Evolutionary conservation across 2,888 invertebrate genomes (phyloP), one percentile per base, ranked within the genome.

Genomic region (Trissoscelio sp.): DNA sequence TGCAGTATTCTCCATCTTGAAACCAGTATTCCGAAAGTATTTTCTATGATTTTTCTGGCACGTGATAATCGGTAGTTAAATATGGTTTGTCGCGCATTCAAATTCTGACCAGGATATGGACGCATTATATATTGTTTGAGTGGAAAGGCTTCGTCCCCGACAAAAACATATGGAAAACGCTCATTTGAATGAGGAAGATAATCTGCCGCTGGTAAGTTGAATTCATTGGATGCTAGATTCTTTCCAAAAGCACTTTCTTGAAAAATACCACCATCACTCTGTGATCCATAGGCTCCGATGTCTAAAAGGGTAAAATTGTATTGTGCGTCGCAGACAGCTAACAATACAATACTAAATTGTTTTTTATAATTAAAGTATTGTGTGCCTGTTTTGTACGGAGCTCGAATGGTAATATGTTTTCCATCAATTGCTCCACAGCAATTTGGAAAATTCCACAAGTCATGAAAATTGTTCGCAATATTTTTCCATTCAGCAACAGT

Each of bases 41-140:
- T 73, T 79, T 81, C 69, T 0, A 81, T 74, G 0, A 44, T 74
- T 5, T 46, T 46, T 16, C 69, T 73, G 39, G 79, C 73, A 60
- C 62, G 28, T 28, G 55, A 67, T 5, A 79, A 46, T 39, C 69
- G 58, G 18, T 81, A 74, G 48, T 79, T 81, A 51, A 73, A 81
- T 11, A 78, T 73, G 16, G 12, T 48, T 14, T 55, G 48, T 31
- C 3, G 51, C 60, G 42, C 39, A 24, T 53, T 48, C 11, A 58
- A 12, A 22, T 69, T 9, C 31, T 37, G 48, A 28, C 79, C 72
- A 0, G 73, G 51, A 18, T 67, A 81, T 6, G 78, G 73, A 20
- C 60, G 44, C 81, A 81, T 81, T 20, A 78, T 44, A 6, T 42
- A 34, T 24, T 2, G 34, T 1, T 16, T 14, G 0, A 77, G 37